phyloP scores from a whole-genome alignment of 2,797 vertebrate genomes.

The Poeciliopsis paucimaculata region DNA sequence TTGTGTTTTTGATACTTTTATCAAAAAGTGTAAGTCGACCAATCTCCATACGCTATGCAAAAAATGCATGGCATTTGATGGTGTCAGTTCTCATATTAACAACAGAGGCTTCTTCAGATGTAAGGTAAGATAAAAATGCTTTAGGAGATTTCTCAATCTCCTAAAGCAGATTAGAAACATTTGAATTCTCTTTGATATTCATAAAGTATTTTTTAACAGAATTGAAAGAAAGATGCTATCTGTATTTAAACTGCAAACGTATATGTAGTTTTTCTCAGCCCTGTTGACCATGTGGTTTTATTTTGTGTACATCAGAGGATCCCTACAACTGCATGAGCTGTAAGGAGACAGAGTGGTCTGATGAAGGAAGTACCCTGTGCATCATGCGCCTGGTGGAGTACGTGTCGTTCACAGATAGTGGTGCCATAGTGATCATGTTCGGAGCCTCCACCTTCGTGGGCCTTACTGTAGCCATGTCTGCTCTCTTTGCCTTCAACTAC shows the following conservation, averaged over 20 bases:
- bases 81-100: neutral
- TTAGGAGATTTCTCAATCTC: neutral
- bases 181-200: neutral
- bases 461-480: constrained; percentile 58
- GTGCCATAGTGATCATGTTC: constrained; percentile 70
- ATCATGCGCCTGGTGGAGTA: constrained; percentile 72
- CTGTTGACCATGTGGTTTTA: neutral
- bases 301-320: constrained; percentile 50
- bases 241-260: neutral
- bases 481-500: constrained; percentile 78
- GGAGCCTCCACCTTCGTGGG: constrained; percentile 59
- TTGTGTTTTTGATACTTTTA: neutral
- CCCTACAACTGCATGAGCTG: constrained; percentile 73
- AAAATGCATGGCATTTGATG: too few relatives aligned
- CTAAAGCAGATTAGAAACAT: too few relatives aligned
- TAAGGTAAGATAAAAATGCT: neutral
- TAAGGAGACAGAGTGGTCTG: constrained; percentile 79
- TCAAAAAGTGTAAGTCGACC: neutral
- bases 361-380: constrained; percentile 76
- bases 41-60: too few relatives aligned
- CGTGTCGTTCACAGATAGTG: constrained; percentile 68
- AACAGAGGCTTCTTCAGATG: neutral
- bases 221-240: neutral
- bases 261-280: neutral
- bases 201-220: neutral